Base-by-base conservation (phyloP, 2,797 vertebrate species). In the Pipistrellus kuhlii region DNA sequence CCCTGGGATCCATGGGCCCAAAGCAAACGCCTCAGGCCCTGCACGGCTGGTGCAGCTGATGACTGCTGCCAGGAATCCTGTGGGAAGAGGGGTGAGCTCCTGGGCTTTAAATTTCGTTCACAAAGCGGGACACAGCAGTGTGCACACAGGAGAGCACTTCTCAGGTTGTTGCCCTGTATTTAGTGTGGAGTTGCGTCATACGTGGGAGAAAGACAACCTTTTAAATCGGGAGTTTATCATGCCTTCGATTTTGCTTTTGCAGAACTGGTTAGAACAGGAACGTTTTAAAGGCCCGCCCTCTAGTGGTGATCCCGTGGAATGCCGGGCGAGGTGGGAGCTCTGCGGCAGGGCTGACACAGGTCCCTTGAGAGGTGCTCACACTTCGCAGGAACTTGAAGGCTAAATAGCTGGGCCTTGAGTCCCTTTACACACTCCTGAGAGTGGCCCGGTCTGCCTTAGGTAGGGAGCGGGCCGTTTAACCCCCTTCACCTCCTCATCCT, bases 81-180 rank as follows among this genome's bases (percentile, higher is more conserved):
- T 9, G 48, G 72, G n/a, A 69, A 38, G 80, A 51, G 44, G 38
- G 48, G 15, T 55, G 48, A 18, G 38, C 21, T 20, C 17, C 4
- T 13, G 44, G 81, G 53, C 41, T 88, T 95, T 41, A 4, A 35
- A 6, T n/a, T 32, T 66, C 93, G 88, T 97, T 95, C 96, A 97
- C 94, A 93, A 25, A 72, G 48, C 92, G 8, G 62, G 77, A 94
- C 94, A 94, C 95, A 96, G 95, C 95, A 96, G 95, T 96, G 93
- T 90, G 92, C 93, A 18, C 62, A 73, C 86, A 27, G 90, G 84
- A 25, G 5, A 48, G 57, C 72, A 64, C 95, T 90, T 88, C 93
- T 84, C 32, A 78, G 85, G 88, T 12, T 93, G 73, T 88, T 93
- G 96, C 94, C 93, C 64, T 85, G 96, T 91, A 17, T 20, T 64